These are phyloP conservation scores for Myopa testacea DNA, from an alignment of 2,888 invertebrate species.

Conservation along the genomic window DNA sequence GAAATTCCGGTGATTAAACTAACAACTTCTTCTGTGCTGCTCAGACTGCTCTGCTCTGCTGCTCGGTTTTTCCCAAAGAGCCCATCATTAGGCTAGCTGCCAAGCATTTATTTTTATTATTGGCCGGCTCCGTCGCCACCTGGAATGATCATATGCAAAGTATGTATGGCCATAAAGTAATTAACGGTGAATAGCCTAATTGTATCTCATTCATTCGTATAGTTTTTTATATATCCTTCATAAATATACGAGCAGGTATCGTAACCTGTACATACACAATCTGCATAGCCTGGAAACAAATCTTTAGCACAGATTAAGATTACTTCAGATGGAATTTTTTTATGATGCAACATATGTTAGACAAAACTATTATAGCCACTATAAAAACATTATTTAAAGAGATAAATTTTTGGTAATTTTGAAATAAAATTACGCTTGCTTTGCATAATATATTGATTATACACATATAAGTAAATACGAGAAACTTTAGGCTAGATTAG, in stretches of 20 bases:
- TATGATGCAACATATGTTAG: background rate
- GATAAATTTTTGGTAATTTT: no score
- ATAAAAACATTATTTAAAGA: background rate
- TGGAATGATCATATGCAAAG: constrained; percentile 8
- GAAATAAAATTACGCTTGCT: no score
- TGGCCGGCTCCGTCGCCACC: background rate
- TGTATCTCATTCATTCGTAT: constrained; percentile 15
- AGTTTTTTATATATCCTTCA: background rate
- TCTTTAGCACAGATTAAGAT: background rate
- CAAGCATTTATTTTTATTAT: background rate
- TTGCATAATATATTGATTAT: no score
- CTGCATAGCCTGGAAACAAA: background rate
- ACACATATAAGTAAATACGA: no score
- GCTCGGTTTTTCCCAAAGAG: constrained; percentile 25
- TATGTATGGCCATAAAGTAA: constrained; percentile 26
- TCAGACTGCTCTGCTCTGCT: background rate
- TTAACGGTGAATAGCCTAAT: constrained; percentile 27
- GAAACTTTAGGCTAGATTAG: no score
- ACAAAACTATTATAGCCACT: background rate
- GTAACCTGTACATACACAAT: background rate
- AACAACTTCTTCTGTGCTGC: background rate
- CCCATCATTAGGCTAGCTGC: constrained; percentile 10
- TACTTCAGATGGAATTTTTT: background rate
- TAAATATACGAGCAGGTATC: no score
- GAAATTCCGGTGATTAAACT: constrained; percentile 16